Percentiles rank a stretch among this genome's conserved stretches.
phyloP scores from a whole-genome alignment of 1,140 invertebrate genomes.

The Megalonaias nervosa region DNA sequence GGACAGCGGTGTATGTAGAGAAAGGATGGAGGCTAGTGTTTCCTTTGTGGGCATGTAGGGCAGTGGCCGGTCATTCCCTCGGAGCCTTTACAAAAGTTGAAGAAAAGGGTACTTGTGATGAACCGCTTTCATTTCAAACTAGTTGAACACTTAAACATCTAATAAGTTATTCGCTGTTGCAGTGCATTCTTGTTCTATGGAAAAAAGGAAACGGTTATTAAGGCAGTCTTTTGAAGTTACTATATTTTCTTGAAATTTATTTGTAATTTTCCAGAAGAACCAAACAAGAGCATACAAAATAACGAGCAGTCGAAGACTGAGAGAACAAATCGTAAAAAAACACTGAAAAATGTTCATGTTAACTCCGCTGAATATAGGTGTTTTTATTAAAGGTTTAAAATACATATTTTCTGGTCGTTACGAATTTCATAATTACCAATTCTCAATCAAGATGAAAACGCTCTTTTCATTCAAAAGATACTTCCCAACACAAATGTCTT shows the following conservation, averaged over 20 bases:
- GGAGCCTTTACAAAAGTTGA: conserved; percentile 36
- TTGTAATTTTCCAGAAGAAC: background rate
- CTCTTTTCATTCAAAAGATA: background rate
- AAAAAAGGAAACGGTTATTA: too few relatives aligned
- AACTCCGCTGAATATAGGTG: background rate
- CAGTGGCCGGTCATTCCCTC: conserved; percentile 32
- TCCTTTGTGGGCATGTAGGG: conserved; percentile 45
- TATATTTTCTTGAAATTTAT: background rate
- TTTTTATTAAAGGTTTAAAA: background rate
- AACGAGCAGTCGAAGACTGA: background rate
- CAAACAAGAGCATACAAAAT: background rate
- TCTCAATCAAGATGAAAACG: too few relatives aligned
- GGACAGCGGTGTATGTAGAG: conserved; percentile 56
- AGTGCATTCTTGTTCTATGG: too few relatives aligned
- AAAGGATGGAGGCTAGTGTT: conserved; percentile 55
- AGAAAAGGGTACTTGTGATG: conserved; percentile 25
- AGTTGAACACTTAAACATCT: too few relatives aligned
- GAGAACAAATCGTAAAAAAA: background rate
- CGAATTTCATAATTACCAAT: too few relatives aligned
- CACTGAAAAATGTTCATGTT: background rate
- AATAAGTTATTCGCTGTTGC: too few relatives aligned
- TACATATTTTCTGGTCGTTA: background rate
- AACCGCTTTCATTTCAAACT: too few relatives aligned
- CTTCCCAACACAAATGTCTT: background rate
- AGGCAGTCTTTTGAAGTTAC: too few relatives aligned